phyloP scores from a whole-genome alignment of 2,113 vertebrate species.

The Ictidomys tridecemlineatus region DNA sequence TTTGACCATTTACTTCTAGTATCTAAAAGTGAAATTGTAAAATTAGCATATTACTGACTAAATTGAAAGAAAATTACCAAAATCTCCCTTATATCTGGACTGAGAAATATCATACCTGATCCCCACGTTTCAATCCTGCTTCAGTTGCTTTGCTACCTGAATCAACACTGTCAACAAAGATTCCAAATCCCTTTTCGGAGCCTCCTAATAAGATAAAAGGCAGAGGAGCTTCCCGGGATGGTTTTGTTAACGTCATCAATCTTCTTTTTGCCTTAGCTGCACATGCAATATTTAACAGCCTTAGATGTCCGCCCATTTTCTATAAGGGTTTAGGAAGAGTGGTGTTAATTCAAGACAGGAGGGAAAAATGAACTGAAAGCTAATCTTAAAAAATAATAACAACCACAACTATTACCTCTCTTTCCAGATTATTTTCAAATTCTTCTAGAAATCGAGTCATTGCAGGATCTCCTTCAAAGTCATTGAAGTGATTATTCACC shows the following conservation, averaged over 20 bases:
- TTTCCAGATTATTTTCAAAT: conserved; percentile 99
- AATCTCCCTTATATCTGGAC: neutral
- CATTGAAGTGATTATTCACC: conserved; percentile 99
- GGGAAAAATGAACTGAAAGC: neutral
- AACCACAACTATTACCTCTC: conserved; percentile 91
- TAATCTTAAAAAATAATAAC: neutral
- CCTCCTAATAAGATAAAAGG: conserved; percentile 97
- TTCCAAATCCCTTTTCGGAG: conserved; percentile 97
- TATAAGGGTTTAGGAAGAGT: conserved; percentile 80
- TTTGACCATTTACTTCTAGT: conserved; percentile 99
- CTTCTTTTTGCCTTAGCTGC: conserved; percentile 98
- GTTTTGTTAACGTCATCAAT: conserved; percentile 96
- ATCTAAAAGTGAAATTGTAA: conserved; percentile 89
- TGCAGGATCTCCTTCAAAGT: conserved; percentile 98
- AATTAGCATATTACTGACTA: neutral
- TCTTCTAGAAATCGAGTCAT: conserved; percentile 99
- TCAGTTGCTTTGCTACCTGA: conserved; percentile 96
- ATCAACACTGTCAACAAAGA: conserved; percentile 98
- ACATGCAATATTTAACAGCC: conserved; percentile 98
- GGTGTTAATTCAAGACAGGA: neutral
- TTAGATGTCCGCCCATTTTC: conserved; percentile 99
- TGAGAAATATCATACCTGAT: conserved; percentile 91
- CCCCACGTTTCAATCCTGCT: conserved; percentile 96
- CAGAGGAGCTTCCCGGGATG: conserved; percentile 95
- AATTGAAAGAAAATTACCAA: neutral